phyloP scores from a whole-genome alignment of 1,140 invertebrate genomes.

The Rhopalosiphum maidis region DNA sequence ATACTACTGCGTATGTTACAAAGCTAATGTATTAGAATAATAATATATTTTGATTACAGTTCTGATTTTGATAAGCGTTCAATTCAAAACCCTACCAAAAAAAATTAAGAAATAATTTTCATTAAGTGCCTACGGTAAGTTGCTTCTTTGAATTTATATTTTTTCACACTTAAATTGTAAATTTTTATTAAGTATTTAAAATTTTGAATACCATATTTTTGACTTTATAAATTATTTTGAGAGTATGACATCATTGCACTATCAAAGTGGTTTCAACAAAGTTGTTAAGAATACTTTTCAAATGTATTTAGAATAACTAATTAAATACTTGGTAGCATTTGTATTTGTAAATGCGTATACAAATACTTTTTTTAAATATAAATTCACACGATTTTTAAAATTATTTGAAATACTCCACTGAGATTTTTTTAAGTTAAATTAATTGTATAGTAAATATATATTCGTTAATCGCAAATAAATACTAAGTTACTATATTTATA shows the following conservation, averaged over 20 bases:
- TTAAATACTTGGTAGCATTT: too few species aligned
- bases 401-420: too few species aligned
- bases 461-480: too few species aligned
- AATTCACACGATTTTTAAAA: too few species aligned
- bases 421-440: too few species aligned
- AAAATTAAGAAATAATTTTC: neutral
- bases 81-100: slow-evolving; percentile 32
- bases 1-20: neutral
- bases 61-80: slow-evolving; percentile 37
- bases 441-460: too few species aligned
- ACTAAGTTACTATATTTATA: too few species aligned
- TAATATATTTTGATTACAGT: neutral
- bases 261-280: neutral
- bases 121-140: neutral
- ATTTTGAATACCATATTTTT: neutral
- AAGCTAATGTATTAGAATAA: neutral
- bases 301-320: too few species aligned
- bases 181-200: neutral
- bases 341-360: too few species aligned
- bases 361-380: too few species aligned
- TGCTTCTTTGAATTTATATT: too few species aligned
- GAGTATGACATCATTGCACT: neutral
- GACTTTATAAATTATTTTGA: neutral
- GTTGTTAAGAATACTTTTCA: too few species aligned
- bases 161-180: neutral